A percentile compares a stretch with the other conserved stretches of the same genome.
Evolutionary conservation across 2,113 vertebrate species (phyloP).

Genomic region (Alosa alosa): DNA sequence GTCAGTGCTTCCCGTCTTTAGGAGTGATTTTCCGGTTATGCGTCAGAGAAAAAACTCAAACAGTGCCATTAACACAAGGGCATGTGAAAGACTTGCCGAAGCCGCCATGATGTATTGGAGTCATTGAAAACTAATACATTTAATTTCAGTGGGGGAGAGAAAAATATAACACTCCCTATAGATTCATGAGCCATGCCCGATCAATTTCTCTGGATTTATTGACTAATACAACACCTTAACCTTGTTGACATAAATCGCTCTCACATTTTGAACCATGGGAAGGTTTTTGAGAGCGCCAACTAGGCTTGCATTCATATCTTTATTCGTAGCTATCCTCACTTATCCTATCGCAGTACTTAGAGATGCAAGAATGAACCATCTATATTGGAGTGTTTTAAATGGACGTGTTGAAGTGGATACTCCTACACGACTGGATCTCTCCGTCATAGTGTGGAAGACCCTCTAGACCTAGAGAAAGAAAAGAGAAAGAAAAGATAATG

Average conservation of each 20-base stretch:
- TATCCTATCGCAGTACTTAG: neutral
- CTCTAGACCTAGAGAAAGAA: neutral
- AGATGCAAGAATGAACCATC: neutral
- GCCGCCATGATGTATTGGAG: slow-evolving; percentile 42
- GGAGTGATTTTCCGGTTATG: neutral
- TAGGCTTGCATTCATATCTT: neutral
- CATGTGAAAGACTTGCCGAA: slow-evolving; percentile 35
- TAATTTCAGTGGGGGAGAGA: slow-evolving; percentile 23
- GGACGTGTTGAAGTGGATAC: neutral
- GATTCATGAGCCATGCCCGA: slow-evolving; percentile 51
- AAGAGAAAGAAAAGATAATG: neutral
- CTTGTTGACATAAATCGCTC: slow-evolving; percentile 19
- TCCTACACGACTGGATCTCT: neutral
- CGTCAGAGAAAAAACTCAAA: slow-evolving; percentile 15
- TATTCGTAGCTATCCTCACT: neutral
- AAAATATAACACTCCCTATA: slow-evolving; percentile 34
- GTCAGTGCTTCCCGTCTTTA: neutral
- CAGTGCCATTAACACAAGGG: slow-evolving; percentile 42
- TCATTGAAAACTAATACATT: slow-evolving; percentile 32
- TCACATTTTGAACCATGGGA: neutral
- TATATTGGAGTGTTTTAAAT: neutral
- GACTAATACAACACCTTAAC: slow-evolving; percentile 42
- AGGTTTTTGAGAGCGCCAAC: neutral
- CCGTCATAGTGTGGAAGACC: neutral
- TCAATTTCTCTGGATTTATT: slow-evolving; percentile 45